These are phyloP conservation scores for Drosophila falleni DNA, from an alignment of 2,888 invertebrate species.

Conservation along the genomic window DNA sequence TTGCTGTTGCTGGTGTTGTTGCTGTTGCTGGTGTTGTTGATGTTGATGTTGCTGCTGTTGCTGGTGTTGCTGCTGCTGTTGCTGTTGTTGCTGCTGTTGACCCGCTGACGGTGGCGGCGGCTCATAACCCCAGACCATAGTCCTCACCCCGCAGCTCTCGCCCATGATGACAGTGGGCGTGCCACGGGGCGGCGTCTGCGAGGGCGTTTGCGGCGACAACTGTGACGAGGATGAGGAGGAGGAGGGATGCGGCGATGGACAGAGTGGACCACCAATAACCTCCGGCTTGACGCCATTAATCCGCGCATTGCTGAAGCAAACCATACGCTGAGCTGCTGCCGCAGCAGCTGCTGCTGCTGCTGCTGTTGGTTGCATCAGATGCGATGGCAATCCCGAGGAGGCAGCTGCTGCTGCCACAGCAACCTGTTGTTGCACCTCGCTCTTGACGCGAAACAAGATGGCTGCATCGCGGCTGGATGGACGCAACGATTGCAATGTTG, in stretches of 20 bases:
- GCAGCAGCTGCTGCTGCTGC: slow-evolving; percentile 83
- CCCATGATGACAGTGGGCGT: slow-evolving; percentile 97
- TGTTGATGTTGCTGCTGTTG: slow-evolving; percentile 61
- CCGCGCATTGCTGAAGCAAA: slow-evolving; percentile 88
- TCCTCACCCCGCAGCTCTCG: slow-evolving; percentile 94
- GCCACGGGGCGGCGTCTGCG: slow-evolving; percentile 86
- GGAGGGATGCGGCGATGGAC: slow-evolving; percentile 84
- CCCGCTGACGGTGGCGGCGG: slow-evolving; percentile 86
- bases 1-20: slow-evolving; percentile 60
- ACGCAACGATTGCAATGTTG: slow-evolving; percentile 85
- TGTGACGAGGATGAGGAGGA: slow-evolving; percentile 84
- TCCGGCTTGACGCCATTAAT: slow-evolving; percentile 94
- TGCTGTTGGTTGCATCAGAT: slow-evolving; percentile 83
- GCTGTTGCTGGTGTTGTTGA: slow-evolving; percentile 56
- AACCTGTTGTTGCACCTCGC: slow-evolving; percentile 84
- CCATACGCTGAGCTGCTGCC: slow-evolving; percentile 84
- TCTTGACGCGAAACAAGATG: slow-evolving; percentile 85
- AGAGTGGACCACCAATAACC: slow-evolving; percentile 89
- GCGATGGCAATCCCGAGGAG: slow-evolving; percentile 76
- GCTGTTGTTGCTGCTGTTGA: slow-evolving; percentile 55
- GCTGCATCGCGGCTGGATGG: slow-evolving; percentile 86
- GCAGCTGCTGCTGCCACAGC: slow-evolving; percentile 75
- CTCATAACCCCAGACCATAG: slow-evolving; percentile 89
- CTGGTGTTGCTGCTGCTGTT: slow-evolving; percentile 46
- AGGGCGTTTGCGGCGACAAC: slow-evolving; percentile 85